phyloP scores from a whole-genome alignment of 1,140 invertebrate species.

The Rhynchophorus ferrugineus region DNA sequence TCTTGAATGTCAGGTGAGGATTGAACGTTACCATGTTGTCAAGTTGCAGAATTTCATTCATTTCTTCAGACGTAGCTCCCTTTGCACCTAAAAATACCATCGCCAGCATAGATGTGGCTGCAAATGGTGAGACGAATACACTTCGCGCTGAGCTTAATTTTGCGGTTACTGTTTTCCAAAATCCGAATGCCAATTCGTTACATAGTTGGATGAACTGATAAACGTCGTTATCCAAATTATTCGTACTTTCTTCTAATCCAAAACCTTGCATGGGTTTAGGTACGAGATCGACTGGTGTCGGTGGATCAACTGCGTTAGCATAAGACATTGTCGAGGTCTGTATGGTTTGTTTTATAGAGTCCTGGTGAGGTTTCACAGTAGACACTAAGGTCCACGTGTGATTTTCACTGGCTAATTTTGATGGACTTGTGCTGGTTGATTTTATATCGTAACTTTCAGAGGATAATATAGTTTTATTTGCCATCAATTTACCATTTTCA shows the following conservation, averaged over 20 bases:
- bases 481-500: slow-evolving; percentile 11
- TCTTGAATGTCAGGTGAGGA: slow-evolving; percentile 75
- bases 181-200: slow-evolving; percentile 75
- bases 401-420: slow-evolving; percentile 9
- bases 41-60: slow-evolving; percentile 76
- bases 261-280: slow-evolving; percentile 55
- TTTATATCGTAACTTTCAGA: background rate
- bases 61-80: slow-evolving; percentile 79
- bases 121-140: slow-evolving; percentile 77
- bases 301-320: slow-evolving; percentile 21
- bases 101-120: slow-evolving; percentile 71
- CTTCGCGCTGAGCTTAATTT: slow-evolving; percentile 66
- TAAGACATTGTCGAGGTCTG: slow-evolving; percentile 8
- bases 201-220: slow-evolving; percentile 53
- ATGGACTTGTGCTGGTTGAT: background rate
- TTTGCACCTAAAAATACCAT: slow-evolving; percentile 83
- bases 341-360: slow-evolving; percentile 3
- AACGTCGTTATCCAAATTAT: slow-evolving; percentile 48
- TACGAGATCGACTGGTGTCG: slow-evolving; percentile 44
- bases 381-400: slow-evolving; percentile 36
- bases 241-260: slow-evolving; percentile 66
- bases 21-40: slow-evolving; percentile 84
- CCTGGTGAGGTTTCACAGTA: slow-evolving; percentile 33
- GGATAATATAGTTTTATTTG: slow-evolving; percentile 8
- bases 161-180: slow-evolving; percentile 63